A percentile compares a stretch with the other conserved stretches of the same genome.
Conservation (phyloP, 2,888 invertebrate species). For the Polyommatus icarus region DNA sequence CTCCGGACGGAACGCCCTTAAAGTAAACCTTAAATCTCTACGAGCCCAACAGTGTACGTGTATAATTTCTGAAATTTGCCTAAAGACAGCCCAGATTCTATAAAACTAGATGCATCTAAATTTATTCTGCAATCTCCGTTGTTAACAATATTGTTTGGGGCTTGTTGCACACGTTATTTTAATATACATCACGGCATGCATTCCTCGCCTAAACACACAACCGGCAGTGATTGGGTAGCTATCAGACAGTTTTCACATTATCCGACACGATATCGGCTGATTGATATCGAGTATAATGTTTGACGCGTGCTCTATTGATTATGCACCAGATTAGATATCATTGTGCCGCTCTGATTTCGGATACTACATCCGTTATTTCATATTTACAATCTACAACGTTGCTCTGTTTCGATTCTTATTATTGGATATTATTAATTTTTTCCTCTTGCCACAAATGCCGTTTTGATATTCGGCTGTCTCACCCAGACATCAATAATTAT, state of each 20-base stretch:
- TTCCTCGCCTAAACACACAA: constrained; percentile 19
- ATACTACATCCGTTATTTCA: no score
- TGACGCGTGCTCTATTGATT: background rate
- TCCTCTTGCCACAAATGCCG: no score
- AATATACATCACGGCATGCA: constrained; percentile 10
- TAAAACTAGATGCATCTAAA: background rate
- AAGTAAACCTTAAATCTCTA: no score
- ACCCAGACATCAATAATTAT: no score
- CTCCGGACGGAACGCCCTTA: no score
- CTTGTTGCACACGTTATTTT: constrained; percentile 34
- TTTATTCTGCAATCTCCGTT: background rate
- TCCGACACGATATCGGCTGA: background rate
- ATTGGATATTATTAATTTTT: no score
- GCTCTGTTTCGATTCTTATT: no score
- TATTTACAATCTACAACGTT: no score
- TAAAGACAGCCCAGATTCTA: background rate
- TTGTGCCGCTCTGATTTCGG: no score
- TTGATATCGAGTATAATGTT: background rate
- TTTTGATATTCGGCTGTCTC: no score
- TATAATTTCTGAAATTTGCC: background rate
- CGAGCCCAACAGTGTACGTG: no score
- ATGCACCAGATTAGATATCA: no score
- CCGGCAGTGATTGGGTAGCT: constrained; percentile 3
- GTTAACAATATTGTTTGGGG: background rate
- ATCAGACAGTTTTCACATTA: background rate